Evolutionary conservation across 2,888 invertebrate species (phyloP), one percentile per base, ranked within the genome.

Genomic region (Adelphocoris suturalis): DNA sequence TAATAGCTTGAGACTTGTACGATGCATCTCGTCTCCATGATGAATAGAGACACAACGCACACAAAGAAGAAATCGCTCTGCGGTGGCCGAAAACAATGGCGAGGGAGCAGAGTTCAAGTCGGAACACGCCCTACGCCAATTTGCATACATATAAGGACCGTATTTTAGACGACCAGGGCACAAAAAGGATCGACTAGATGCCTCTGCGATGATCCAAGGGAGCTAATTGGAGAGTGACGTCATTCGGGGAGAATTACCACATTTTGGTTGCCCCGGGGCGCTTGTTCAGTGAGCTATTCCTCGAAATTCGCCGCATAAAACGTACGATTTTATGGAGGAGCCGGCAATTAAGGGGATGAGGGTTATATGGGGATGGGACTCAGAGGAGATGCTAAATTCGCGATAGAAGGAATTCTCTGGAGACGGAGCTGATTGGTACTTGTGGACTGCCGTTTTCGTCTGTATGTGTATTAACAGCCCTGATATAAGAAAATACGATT

Each of bases 101-200:
- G 27, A 68, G 23, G 23, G 68, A 68, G 68, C 68, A 19, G 23
- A 68, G 68, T 68, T 68, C 68, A 68, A 68, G 19, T 68, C 27
- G 23, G 5, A 23, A 68, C 68, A 27, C 68, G 68, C 68, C 68
- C 68, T 68, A 11, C 68, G 68, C 68, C 68, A 68, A 68, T 68
- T 68, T 68, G 68, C 68, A 68, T 68, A 68, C 68, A 68, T 68
- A 68, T 68, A 27, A 68, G 68, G 68, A 68, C 68, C 68, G 27
- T 68, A 23, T 68, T 68, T 68, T 19, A 68, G 12, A 68, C 23
- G 68, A 27, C 9, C n/a, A 19, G 3, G 61, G 23, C 23, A 68
- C 68, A 27, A 9, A 68, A 68, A 68, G 68, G 23, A 68, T 68
- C 68, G 68, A 68, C 68, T 23, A 68, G 68, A 68, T 68, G 68